Evolutionary conservation across 2,797 vertebrate species (phyloP), one percentile per base, ranked within the genome.

Genomic region (Dallia pectoralis): DNA sequence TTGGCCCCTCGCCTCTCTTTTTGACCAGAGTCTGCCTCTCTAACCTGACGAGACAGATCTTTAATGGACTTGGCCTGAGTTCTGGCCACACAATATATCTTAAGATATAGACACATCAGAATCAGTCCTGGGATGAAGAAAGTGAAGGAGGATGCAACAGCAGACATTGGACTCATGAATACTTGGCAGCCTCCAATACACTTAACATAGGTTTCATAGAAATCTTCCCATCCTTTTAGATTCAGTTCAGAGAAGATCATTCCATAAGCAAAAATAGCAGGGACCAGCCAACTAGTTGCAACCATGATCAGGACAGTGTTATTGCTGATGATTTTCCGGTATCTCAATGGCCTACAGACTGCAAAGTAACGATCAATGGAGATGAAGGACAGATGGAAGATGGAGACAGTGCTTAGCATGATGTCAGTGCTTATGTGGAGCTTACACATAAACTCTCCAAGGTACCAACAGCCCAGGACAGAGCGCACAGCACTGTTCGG

Each of bases 111-210:
- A 44, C 77, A 91, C 1, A 95, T 22, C 92, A 96, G 96, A 73
- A 95, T 70, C 71, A 92, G 87, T 19, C 87, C 93, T 64, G 96
- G 96, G 16, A 96, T 83, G 12, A 95, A 86, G 88, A 95, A 88
- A 75, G 89, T 70, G 68, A 69, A 25, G 75, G 92, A 61, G 85
- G 85, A 81, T 89, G 67, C 66, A 9, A 56, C 9, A 40, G 74
- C 76, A 0, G 53, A n/a, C 53, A 56, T 8, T 56, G 53, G 53
- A 56, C 53, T 56, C 8, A 56, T 22, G 72, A 93, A 89, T 4
- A 91, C 77, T 69, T 83, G 74, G 40, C 94, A 95, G 29, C 88
- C 89, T n/a, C 93, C 93, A 22, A 79, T 25, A 29, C 91, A 94
- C 5, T 74, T 56, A n/a, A 89, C 7, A 0, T 89, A 73, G 33